A percentile compares a stretch with the other conserved stretches of the same genome.
Evolutionary conservation across 2,797 vertebrate genomes (phyloP).

Genomic region (Esox lucius): DNA sequence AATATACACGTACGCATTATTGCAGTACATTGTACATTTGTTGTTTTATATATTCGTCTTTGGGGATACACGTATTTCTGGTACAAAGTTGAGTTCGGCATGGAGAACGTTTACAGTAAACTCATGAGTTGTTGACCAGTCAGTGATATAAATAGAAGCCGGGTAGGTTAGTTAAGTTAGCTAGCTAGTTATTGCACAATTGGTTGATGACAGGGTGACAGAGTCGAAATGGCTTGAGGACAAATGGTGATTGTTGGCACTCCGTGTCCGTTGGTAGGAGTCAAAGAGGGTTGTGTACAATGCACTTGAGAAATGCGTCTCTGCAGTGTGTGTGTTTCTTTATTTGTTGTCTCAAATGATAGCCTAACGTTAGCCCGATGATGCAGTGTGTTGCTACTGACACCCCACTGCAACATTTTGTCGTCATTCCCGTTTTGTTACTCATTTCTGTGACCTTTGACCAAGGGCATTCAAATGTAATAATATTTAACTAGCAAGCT

Average conservation of each 20-base stretch:
- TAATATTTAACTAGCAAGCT: background rate
- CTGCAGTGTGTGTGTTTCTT: slow-evolving; percentile 20
- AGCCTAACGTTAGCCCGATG: slow-evolving; percentile 24
- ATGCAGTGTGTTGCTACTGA: slow-evolving; percentile 24
- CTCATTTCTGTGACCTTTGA: slow-evolving; percentile 15
- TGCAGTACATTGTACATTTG: background rate
- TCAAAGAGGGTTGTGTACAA: background rate
- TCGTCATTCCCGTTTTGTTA: background rate
- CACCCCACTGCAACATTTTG: background rate
- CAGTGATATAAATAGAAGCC: background rate
- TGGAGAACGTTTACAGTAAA: background rate
- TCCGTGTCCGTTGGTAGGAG: background rate
- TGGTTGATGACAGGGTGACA: slow-evolving; percentile 7
- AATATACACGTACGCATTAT: background rate
- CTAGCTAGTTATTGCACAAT: background rate
- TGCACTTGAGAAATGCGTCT: slow-evolving; percentile 27
- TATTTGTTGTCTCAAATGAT: slow-evolving; percentile 50
- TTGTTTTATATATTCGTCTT: background rate
- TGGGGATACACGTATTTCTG: background rate
- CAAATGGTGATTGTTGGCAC: slow-evolving; percentile 12
- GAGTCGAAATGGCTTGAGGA: background rate
- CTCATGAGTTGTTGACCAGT: background rate
- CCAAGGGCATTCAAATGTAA: slow-evolving; percentile 34
- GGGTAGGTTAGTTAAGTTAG: too few species aligned
- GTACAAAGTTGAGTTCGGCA: background rate